phyloP scores from a whole-genome alignment of 1,140 invertebrate species.

The Parasteatoda tepidariorum region DNA sequence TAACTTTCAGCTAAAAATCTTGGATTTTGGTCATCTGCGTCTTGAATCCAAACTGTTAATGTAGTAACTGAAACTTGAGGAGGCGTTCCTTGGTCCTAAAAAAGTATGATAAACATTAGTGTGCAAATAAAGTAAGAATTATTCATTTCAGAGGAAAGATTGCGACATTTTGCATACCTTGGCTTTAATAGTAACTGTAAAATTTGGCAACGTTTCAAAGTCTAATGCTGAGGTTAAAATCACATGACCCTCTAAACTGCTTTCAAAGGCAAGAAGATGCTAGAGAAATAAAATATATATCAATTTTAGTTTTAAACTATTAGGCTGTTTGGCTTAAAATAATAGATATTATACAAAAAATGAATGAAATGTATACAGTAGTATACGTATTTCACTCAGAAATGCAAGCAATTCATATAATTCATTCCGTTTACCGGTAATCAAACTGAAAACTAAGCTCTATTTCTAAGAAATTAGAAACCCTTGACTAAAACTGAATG shows the following conservation, averaged over 20 bases:
- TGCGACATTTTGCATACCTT: no score
- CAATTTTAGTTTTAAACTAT: no score
- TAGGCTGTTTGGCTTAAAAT: no score
- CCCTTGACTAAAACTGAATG: no score
- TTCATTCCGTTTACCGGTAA: not conserved
- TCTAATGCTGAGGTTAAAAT: slow-evolving; percentile 84
- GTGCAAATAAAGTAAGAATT: no score
- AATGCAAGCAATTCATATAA: not conserved
- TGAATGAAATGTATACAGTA: slow-evolving; percentile 12
- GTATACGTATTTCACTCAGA: not conserved
- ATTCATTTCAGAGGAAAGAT: no score
- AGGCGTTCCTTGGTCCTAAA: slow-evolving; percentile 83
- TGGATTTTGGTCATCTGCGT: slow-evolving; percentile 94
- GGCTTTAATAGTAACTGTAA: slow-evolving; percentile 81
- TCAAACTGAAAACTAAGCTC: not conserved
- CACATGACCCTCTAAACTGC: slow-evolving; percentile 86
- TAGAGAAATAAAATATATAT: slow-evolving; percentile 65
- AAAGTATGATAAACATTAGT: not conserved
- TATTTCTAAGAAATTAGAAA: no score
- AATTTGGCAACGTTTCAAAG: slow-evolving; percentile 83
- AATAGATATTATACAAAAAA: no score
- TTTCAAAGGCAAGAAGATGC: slow-evolving; percentile 85
- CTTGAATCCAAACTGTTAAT: slow-evolving; percentile 82
- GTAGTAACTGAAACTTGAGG: slow-evolving; percentile 80
- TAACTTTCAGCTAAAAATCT: slow-evolving; percentile 82